Conservation (phyloP, 2,113 vertebrate species). For the Silurus meridionalis region DNA sequence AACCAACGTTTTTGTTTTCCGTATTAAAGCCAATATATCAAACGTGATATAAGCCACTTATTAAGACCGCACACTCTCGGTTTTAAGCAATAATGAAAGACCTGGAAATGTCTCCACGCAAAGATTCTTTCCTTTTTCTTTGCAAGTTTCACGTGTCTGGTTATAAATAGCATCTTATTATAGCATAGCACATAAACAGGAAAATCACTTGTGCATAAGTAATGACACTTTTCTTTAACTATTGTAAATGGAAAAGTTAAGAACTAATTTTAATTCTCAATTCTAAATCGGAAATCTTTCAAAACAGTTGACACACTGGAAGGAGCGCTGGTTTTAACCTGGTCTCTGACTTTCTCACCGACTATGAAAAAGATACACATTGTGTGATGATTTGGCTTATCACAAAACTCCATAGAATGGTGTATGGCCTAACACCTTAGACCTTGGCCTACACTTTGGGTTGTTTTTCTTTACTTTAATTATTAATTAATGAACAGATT, state of each 20-base stretch:
- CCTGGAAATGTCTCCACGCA: background rate
- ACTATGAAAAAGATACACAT: background rate
- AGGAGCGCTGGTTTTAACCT: background rate
- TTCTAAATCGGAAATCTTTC: background rate
- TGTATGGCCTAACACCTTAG: no score
- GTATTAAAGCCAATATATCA: background rate
- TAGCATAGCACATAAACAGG: background rate
- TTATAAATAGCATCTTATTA: slow-evolving; percentile 7
- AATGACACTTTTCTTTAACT: background rate
- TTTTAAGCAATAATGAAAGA: background rate
- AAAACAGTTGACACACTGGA: background rate
- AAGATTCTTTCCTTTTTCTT: slow-evolving; percentile 8
- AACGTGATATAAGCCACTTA: background rate
- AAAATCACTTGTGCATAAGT: background rate
- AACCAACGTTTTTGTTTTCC: background rate
- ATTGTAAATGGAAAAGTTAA: background rate
- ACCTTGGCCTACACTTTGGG: no score
- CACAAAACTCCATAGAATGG: background rate
- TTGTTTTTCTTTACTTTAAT: background rate
- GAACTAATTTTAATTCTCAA: background rate
- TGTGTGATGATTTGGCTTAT: background rate
- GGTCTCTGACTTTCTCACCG: background rate
- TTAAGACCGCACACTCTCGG: background rate
- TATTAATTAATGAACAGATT: no score
- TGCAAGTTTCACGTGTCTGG: background rate